These are phyloP conservation scores for Callaeas wilsoni DNA, from an alignment of 2,113 vertebrate species.

Conservation along the genomic window DNA sequence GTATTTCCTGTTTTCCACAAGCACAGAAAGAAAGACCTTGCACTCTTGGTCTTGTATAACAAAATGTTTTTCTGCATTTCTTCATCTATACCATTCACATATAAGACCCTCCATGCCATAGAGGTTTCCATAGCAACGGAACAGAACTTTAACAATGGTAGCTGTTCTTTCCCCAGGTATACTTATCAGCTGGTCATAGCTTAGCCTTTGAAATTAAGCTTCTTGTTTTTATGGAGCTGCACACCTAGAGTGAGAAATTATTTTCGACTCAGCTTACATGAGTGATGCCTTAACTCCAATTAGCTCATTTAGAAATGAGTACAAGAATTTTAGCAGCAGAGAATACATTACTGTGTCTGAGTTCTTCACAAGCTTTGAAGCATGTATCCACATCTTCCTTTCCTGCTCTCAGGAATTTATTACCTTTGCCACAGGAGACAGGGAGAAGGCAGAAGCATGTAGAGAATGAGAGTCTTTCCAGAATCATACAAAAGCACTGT, in stretches of 20 bases:
- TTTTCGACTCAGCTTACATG: not conserved
- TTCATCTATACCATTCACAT: not conserved
- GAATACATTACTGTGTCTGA: not conserved
- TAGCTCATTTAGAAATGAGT: not conserved
- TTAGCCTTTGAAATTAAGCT: not conserved
- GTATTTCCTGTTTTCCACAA: not conserved
- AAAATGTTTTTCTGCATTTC: not conserved
- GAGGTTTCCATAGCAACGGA: constrained; percentile 54
- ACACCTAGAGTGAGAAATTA: not conserved
- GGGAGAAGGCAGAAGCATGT: not conserved
- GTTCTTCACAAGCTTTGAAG: not conserved
- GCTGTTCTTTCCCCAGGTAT: constrained; percentile 13
- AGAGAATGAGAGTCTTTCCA: not conserved
- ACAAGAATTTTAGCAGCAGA: not conserved
- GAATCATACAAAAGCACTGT: not conserved
- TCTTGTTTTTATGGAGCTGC: not conserved
- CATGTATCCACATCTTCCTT: not conserved
- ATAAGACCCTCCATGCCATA: not conserved
- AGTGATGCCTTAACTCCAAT: not conserved
- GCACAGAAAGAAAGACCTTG: not conserved
- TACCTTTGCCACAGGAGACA: not conserved
- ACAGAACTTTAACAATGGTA: not conserved
- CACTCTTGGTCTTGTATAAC: not conserved
- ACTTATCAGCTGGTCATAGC: not conserved
- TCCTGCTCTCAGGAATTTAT: not conserved